These are phyloP conservation scores for Venustoraphidia nigricollis DNA, from an alignment of 2,888 invertebrate species.

Conservation along the genomic window DNA sequence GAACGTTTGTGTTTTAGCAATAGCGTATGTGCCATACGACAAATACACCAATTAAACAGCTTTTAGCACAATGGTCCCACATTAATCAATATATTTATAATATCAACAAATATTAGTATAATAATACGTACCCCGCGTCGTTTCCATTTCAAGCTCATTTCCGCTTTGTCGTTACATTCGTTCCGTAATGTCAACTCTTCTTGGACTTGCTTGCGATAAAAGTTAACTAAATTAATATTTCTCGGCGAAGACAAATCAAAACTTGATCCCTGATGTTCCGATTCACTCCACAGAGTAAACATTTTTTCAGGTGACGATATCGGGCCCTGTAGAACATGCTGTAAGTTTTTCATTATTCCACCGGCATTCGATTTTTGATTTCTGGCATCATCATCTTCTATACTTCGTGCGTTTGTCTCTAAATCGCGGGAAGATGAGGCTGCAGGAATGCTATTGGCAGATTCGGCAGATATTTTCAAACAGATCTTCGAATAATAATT, in stretches of 20 bases:
- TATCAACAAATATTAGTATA: no score
- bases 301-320: constrained; percentile 46
- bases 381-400: constrained; percentile 28
- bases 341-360: constrained; percentile 28
- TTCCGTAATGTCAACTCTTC: constrained; percentile 31
- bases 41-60: no score
- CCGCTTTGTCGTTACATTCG: constrained; percentile 33
- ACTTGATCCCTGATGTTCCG: constrained; percentile 24
- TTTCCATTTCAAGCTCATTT: constrained; percentile 3
- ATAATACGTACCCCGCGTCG: no score
- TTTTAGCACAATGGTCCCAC: no score
- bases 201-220: constrained; percentile 28
- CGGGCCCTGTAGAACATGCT: constrained; percentile 52
- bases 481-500: constrained; percentile 47
- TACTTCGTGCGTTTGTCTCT: constrained; percentile 9
- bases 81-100: no score
- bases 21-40: no score
- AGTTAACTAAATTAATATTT: not conserved
- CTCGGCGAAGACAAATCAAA: not conserved
- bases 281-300: constrained; percentile 56
- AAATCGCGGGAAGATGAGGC: no score
- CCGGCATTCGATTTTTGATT: constrained; percentile 48
- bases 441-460: constrained; percentile 9
- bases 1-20: no score
- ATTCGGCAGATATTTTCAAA: constrained; percentile 31